A percentile compares a stretch with the other conserved stretches of the same genome.
These are phyloP conservation scores for Pseudochirops corinnae DNA, from an alignment of 2,797 vertebrate species.

Conservation along the genomic window DNA sequence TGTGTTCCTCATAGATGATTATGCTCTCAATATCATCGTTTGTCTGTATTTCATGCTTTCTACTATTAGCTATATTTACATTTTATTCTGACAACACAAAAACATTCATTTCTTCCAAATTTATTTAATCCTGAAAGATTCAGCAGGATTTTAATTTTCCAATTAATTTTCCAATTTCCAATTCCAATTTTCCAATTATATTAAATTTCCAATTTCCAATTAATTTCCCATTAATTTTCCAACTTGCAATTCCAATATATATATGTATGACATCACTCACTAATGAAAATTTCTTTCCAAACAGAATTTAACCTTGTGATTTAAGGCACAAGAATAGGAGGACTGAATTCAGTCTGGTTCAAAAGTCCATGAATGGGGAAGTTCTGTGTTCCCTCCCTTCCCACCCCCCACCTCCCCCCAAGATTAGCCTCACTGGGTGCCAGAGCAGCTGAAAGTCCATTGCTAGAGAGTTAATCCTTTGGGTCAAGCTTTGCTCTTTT, in stretches of 20 bases:
- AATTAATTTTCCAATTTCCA: not conserved
- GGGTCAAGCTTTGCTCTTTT: not conserved
- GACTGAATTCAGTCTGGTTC: not conserved
- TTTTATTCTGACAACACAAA: slow-evolving; percentile 8
- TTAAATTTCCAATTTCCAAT: no score
- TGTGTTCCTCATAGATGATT: not conserved
- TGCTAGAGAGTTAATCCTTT: not conserved
- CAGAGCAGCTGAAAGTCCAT: not conserved
- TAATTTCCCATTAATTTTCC: no score
- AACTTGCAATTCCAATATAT: no score
- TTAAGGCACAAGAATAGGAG: not conserved
- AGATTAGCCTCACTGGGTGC: not conserved
- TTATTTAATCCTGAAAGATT: not conserved
- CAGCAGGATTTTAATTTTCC: not conserved
- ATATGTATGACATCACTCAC: not conserved
- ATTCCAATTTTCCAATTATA: no score
- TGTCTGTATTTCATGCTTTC: slow-evolving; percentile 6
- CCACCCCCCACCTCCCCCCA: no score
- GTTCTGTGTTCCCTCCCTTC: not conserved
- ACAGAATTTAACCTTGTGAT: not conserved
- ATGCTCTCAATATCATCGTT: not conserved
- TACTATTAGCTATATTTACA: not conserved
- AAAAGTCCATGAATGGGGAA: not conserved
- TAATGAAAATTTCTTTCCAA: not conserved
- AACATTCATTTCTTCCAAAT: not conserved